Percentiles rank a stretch among this genome's conserved stretches.
phyloP scores from a whole-genome alignment of 1,140 invertebrate species.

The Drosophila azteca region DNA sequence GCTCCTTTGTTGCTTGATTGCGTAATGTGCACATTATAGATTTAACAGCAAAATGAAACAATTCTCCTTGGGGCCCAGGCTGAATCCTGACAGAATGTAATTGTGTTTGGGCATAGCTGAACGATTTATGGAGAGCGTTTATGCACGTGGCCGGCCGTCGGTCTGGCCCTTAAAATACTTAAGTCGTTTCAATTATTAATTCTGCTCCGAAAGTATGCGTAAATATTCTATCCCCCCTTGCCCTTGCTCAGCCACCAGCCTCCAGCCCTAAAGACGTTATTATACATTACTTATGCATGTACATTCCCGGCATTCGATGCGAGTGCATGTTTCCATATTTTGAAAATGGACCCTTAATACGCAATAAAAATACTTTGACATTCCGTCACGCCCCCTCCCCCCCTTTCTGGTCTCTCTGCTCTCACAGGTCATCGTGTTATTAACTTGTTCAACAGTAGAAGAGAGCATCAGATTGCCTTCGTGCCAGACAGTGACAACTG shows the following conservation, averaged over 20 bases:
- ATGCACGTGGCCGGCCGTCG: constrained; percentile 19
- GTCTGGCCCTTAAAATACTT: constrained; percentile 12
- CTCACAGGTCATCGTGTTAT: too few species aligned
- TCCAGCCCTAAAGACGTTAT: too few species aligned
- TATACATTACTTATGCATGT: too few species aligned
- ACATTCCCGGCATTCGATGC: too few species aligned
- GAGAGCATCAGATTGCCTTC: too few species aligned
- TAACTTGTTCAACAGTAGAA: too few species aligned
- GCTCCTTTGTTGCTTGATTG: constrained; percentile 46
- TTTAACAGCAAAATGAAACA: constrained; percentile 46
- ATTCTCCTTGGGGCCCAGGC: constrained; percentile 9
- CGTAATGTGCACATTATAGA: constrained; percentile 61
- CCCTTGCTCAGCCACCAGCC: too few species aligned
- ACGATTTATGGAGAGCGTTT: constrained; percentile 62
- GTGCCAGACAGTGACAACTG: neutral
- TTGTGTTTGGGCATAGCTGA: constrained; percentile 48
- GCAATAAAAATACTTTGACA: neutral
- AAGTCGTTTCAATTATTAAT: constrained; percentile 28
- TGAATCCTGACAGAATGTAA: constrained; percentile 17
- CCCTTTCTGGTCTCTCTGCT: too few species aligned
- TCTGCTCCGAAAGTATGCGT: constrained; percentile 23
- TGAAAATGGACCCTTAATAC: constrained; percentile 10
- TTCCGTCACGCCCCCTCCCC: too few species aligned
- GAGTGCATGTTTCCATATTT: constrained; percentile 13
- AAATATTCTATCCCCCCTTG: neutral